Evolutionary conservation across 2,888 invertebrate genomes (phyloP).

Genomic region (Oasisia sp.): DNA sequence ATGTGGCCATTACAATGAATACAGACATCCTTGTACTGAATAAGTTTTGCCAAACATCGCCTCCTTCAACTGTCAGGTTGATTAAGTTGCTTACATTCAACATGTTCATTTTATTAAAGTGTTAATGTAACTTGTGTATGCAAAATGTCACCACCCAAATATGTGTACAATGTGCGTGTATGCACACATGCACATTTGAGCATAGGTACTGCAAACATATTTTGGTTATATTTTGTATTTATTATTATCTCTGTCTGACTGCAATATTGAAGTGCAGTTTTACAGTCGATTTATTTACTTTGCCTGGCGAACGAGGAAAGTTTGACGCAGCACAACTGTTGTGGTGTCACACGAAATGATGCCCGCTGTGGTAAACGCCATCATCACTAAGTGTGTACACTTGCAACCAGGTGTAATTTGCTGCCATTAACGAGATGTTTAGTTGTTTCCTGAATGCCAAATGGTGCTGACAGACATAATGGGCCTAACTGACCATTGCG

Average conservation of each 20-base stretch:
- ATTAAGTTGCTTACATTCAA: too few species aligned
- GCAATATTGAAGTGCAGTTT: neutral
- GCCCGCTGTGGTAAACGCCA: neutral
- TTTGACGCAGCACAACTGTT: neutral
- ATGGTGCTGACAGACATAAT: neutral
- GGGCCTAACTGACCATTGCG: neutral
- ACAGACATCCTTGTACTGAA: neutral
- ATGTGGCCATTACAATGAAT: neutral
- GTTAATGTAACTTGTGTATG: too few species aligned
- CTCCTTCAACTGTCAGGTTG: too few species aligned
- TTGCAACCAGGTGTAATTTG: neutral
- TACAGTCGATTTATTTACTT: neutral
- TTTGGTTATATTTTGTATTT: neutral
- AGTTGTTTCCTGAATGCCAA: constrained; percentile 3
- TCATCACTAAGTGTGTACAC: neutral
- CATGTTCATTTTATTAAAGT: too few species aligned
- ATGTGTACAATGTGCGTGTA: too few species aligned
- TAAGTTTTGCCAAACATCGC: neutral
- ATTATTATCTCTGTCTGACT: too few species aligned
- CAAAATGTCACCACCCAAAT: too few species aligned
- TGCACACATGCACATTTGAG: too few species aligned
- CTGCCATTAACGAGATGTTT: neutral
- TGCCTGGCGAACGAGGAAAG: neutral
- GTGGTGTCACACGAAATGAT: neutral
- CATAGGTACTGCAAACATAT: too few species aligned